phyloP scores from a whole-genome alignment of 2,888 invertebrate species.

The Tyria jacobaeae region DNA sequence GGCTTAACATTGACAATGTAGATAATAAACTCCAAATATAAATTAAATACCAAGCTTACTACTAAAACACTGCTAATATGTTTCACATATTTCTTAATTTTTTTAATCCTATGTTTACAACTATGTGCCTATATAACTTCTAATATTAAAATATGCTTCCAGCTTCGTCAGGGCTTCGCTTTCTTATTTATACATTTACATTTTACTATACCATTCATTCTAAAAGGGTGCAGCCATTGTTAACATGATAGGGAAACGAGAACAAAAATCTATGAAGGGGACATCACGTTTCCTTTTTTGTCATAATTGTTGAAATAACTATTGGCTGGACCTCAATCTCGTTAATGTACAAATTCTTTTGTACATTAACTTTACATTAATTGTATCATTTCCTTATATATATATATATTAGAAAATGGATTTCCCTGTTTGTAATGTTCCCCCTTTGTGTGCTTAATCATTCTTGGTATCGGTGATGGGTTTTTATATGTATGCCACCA shows the following conservation, averaged over 20 bases:
- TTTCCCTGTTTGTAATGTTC: constrained; percentile 70
- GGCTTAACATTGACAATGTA: constrained; percentile 54
- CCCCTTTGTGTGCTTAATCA: constrained; percentile 83
- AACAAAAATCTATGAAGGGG: background rate
- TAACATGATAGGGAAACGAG: background rate
- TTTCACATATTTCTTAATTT: constrained; percentile 47
- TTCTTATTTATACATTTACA: constrained; percentile 54
- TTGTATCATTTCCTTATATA: constrained; percentile 45
- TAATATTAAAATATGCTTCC: constrained; percentile 47
- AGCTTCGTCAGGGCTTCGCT: constrained; percentile 66
- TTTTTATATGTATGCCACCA: constrained; percentile 71
- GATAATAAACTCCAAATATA: constrained; percentile 34
- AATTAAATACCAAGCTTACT: constrained; percentile 39
- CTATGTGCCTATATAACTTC: constrained; percentile 12
- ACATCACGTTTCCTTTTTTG: constrained; percentile 24
- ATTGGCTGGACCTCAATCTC: constrained; percentile 31
- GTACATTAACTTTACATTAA: constrained; percentile 36
- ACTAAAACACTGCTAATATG: constrained; percentile 57
- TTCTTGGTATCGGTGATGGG: constrained; percentile 86
- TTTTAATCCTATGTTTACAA: constrained; percentile 33
- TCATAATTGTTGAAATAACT: constrained; percentile 13
- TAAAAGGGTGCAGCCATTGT: constrained; percentile 47
- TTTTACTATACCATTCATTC: constrained; percentile 43
- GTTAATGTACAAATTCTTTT: constrained; percentile 30
- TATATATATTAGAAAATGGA: constrained; percentile 36